These are phyloP conservation scores for Micromys minutus DNA, from an alignment of 2,113 vertebrate genomes.

Conservation along the genomic window DNA sequence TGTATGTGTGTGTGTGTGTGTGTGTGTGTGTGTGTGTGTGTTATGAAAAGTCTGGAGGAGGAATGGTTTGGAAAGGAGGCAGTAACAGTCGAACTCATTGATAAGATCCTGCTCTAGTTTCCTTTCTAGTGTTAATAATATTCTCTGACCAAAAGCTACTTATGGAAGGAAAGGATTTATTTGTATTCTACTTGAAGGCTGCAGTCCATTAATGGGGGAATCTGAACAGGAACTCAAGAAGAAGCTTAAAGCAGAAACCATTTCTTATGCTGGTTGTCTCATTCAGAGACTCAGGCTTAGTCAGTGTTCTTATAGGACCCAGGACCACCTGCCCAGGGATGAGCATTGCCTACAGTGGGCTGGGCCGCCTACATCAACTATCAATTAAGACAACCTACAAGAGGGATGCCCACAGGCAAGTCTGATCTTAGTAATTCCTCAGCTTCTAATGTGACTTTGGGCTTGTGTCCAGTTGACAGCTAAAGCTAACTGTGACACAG, in stretches of 20 bases:
- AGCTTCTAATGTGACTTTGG: not conserved
- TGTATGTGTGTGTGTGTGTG: too few species aligned
- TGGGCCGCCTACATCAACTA: too few species aligned
- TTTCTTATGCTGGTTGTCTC: fast-evolving
- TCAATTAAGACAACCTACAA: not conserved
- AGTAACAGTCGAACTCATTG: not conserved
- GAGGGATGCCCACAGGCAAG: not conserved
- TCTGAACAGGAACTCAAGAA: not conserved
- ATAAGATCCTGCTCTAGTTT: not conserved
- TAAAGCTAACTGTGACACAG: not conserved
- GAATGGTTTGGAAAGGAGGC: not conserved
- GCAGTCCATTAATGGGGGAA: not conserved
- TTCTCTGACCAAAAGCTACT: not conserved
- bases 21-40: not conserved
- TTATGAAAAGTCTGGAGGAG: not conserved
- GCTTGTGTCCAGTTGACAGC: too few species aligned
- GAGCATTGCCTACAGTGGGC: not conserved
- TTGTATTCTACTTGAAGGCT: not conserved
- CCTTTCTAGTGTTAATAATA: not conserved
- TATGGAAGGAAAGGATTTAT: not conserved
- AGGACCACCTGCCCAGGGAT: not conserved
- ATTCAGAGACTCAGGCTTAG: not conserved
- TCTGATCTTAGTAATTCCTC: not conserved
- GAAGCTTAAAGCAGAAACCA: not conserved
- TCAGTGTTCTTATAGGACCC: too few species aligned